These are phyloP conservation scores for Yponomeuta cagnagella DNA, from an alignment of 2,888 invertebrate species.

Conservation along the genomic window DNA sequence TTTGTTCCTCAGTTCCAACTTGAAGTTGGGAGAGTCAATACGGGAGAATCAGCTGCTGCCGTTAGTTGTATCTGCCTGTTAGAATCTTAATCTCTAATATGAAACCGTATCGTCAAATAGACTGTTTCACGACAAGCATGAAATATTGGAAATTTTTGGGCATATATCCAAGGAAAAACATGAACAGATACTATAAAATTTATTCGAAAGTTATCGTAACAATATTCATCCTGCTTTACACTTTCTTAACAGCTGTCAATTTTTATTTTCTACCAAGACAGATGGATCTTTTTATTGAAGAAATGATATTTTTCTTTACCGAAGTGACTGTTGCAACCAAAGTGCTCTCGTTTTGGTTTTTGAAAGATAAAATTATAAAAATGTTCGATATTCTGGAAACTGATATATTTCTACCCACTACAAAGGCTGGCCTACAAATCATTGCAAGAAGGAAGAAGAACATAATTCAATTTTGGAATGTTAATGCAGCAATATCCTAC, in stretches of 20 bases:
- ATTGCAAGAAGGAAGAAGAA: slow-evolving; percentile 38
- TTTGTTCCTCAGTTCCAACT: not conserved
- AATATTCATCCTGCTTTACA: slow-evolving; percentile 1
- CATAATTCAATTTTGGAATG: slow-evolving; percentile 38
- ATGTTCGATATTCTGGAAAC: slow-evolving; percentile 38
- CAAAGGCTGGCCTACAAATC: slow-evolving; percentile 29
- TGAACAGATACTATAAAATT: not conserved
- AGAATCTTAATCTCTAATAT: not conserved
- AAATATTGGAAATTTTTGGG: slow-evolving; percentile 17
- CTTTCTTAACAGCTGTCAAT: not conserved
- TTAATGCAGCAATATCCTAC: slow-evolving; percentile 31
- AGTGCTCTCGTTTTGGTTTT: slow-evolving; percentile 37
- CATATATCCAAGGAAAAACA: slow-evolving; percentile 14
- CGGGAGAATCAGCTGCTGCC: not conserved
- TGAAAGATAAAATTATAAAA: slow-evolving; percentile 31
- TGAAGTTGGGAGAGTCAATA: not conserved
- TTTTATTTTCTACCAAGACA: slow-evolving; percentile 15
- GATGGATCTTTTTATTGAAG: slow-evolving; percentile 41
- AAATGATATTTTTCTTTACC: slow-evolving; percentile 47
- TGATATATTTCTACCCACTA: slow-evolving; percentile 39
- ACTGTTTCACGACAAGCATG: slow-evolving; percentile 16
- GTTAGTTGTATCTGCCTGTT: not conserved
- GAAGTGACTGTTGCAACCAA: slow-evolving; percentile 37
- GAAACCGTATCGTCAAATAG: slow-evolving; percentile 14
- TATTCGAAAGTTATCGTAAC: not conserved